phyloP scores from a whole-genome alignment of 2,113 vertebrate genomes.

The Menidia beryllina region DNA sequence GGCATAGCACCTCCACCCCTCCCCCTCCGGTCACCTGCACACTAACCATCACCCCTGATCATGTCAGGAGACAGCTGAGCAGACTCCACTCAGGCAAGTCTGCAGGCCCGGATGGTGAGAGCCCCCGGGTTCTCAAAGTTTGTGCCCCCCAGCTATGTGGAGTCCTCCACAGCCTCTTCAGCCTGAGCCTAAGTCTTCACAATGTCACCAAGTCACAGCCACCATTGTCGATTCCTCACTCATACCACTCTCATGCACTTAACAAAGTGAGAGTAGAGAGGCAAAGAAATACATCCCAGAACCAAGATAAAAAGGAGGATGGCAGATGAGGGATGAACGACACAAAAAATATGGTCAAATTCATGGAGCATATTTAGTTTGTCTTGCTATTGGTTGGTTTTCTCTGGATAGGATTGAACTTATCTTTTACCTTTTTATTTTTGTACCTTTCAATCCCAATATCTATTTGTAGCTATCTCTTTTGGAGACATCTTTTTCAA shows the following conservation, averaged over 20 bases:
- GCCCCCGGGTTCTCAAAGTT: background rate
- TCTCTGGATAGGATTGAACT: constrained; percentile 1
- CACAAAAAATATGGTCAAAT: constrained; percentile 7
- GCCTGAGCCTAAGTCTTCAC: background rate
- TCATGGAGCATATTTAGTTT: constrained; percentile 5
- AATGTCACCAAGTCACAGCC: too few species aligned
- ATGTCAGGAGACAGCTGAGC: background rate
- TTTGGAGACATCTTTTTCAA: background rate
- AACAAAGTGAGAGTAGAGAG: constrained; percentile 31
- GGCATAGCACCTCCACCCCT: background rate
- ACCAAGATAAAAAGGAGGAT: constrained; percentile 33
- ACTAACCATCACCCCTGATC: background rate
- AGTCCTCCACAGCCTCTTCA: background rate
- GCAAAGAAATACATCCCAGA: constrained; percentile 10
- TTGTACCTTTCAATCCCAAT: background rate
- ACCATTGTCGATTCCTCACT: constrained; percentile 69
- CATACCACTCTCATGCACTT: constrained; percentile 55
- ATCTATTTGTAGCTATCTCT: background rate
- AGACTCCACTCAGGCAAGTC: background rate
- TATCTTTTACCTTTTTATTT: background rate
- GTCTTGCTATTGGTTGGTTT: background rate
- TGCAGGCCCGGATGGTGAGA: background rate
- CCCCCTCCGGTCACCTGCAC: background rate
- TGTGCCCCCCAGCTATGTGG: background rate
- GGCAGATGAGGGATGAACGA: constrained; percentile 18